Evolutionary conservation across 2,797 vertebrate genomes (phyloP), one percentile per base, ranked within the genome.

Genomic region (Clarias fuscus): DNA sequence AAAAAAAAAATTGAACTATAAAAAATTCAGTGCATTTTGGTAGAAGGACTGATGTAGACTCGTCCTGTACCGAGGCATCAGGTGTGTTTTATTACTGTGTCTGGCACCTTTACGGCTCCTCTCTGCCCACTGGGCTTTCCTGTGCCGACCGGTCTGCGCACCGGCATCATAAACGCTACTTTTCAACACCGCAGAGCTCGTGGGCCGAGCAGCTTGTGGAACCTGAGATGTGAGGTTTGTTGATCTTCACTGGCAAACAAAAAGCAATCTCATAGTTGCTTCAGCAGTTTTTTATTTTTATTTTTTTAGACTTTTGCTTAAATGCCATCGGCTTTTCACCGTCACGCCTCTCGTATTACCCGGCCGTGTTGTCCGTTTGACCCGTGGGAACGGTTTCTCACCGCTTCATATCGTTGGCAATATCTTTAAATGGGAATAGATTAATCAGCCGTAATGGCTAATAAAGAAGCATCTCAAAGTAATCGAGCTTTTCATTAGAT

Each of bases 21-120:
- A 48, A 59, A 24, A 68, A 67, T 40, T 13, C 61, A 40, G 48
- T 82, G 61, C 20, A 30, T 40, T 65, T 75, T 43, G 7, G 30
- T 40, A 24, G 48, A 17, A 59, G 68, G 37, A n/a, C 65, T 67
- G 27, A 84, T 67, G 33, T n/a, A 67, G 82, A 76, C n/a, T 56
- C 56, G 67, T 62, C 4, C 33, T 76, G 61, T 40, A 33, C 14
- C 40, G 70, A 58, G 67, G 56, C 81, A 86, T 72, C 87, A 88
- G 84, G 73, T 88, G 87, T 88, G 87, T 88, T 85, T 70, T 75
- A 83, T 83, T 83, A 73, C 65, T 67, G 18, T 37, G 87, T 86
- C 72, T 83, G 84, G 81, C 87, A 78, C 84, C 80, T 88, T 84
- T 84, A 79, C 79, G 75, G 58, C 22, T 84, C 22, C 73, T 71